Evolutionary conservation across 2,113 vertebrate genomes (phyloP).

Genomic region (Tenebrosternarchus preto): DNA sequence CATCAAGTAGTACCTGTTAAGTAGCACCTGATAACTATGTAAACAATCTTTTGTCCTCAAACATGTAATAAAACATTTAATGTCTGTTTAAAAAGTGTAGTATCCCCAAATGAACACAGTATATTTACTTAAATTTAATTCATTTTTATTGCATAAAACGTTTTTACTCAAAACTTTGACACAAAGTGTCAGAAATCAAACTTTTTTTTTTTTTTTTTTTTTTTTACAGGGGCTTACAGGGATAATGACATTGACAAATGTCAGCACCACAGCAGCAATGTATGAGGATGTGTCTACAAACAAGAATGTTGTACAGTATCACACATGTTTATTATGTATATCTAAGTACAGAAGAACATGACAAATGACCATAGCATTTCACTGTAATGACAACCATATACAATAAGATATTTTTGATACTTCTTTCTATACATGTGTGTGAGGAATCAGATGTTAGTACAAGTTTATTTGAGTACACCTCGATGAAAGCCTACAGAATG

Average conservation of each 20-base stretch:
- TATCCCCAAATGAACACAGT: too few relatives aligned
- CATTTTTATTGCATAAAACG: too few relatives aligned
- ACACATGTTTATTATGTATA: neutral
- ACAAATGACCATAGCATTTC: neutral
- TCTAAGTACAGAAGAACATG: neutral
- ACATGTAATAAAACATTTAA: too few relatives aligned
- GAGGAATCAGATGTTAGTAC: conserved; percentile 2
- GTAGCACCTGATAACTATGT: too few relatives aligned
- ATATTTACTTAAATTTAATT: too few relatives aligned
- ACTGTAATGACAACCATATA: neutral
- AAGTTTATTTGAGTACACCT: neutral
- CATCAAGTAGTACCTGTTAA: too few relatives aligned
- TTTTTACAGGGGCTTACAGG: too few relatives aligned
- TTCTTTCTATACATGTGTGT: neutral
- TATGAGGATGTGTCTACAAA: neutral
- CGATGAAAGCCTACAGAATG: neutral
- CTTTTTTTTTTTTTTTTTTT: too few relatives aligned
- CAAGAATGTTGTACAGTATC: neutral
- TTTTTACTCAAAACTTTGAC: too few relatives aligned
- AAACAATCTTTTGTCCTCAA: too few relatives aligned
- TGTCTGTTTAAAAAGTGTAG: too few relatives aligned
- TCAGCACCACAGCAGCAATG: neutral
- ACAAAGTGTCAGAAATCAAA: too few relatives aligned
- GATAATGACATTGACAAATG: conserved; percentile 7
- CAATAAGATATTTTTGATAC: neutral